Evolutionary conservation across 2,113 vertebrate genomes (phyloP).

Genomic region (Dinomys branickii): DNA sequence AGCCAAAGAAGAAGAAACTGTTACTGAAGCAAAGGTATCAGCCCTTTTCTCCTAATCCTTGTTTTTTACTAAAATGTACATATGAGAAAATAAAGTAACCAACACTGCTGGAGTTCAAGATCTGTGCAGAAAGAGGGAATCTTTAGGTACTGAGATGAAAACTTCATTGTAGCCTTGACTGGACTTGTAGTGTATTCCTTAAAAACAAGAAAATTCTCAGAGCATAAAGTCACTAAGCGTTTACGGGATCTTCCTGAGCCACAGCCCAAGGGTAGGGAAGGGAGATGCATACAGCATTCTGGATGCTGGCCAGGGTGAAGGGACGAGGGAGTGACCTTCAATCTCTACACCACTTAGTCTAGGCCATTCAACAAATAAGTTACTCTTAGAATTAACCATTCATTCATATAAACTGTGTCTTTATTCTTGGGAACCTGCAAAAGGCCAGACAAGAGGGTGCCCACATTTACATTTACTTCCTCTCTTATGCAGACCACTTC

Average conservation of each 20-base stretch:
- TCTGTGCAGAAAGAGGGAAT: neutral
- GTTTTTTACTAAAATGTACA: neutral
- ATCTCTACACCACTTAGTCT: neutral
- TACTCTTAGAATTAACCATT: neutral
- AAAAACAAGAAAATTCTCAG: neutral
- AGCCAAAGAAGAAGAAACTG: neutral
- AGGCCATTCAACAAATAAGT: neutral
- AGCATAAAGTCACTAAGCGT: neutral
- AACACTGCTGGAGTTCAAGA: neutral
- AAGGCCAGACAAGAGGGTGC: neutral
- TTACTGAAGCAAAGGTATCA: neutral
- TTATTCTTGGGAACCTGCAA: neutral
- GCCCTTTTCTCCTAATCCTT: neutral
- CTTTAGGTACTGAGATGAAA: neutral
- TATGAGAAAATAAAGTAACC: neutral
- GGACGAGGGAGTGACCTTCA: neutral
- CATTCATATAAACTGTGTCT: neutral
- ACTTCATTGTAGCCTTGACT: neutral
- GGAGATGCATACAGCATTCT: neutral
- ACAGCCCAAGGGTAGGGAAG: neutral
- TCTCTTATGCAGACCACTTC: neutral
- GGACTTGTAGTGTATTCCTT: neutral
- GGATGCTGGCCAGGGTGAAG: rapidly evolving
- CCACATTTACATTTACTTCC: neutral
- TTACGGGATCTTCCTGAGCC: neutral